Percentiles rank a stretch among this genome's conserved stretches.
Conservation (phyloP, 2,888 invertebrate genomes). For the Volucella inflata region DNA sequence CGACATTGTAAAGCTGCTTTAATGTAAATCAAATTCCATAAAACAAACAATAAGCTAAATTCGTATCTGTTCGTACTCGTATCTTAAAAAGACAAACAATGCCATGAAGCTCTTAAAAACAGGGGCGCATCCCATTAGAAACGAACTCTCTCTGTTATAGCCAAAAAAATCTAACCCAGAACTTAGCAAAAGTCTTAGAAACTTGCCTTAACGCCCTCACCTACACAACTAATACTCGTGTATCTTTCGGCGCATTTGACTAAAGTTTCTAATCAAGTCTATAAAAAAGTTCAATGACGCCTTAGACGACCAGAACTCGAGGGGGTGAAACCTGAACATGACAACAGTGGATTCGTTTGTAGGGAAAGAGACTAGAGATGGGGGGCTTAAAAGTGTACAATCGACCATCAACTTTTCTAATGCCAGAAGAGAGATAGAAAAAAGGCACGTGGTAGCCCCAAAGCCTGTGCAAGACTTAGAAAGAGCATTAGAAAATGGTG, state of each 20-base stretch:
- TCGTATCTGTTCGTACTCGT: neutral
- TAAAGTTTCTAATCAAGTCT: too few species aligned
- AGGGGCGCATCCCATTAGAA: slow-evolving; percentile 72
- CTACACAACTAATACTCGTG: too few species aligned
- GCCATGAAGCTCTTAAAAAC: slow-evolving; percentile 68
- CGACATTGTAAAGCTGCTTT: slow-evolving; percentile 50
- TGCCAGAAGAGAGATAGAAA: slow-evolving; percentile 14
- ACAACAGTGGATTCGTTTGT: neutral
- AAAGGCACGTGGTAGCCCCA: neutral
- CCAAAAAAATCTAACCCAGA: slow-evolving; percentile 14
- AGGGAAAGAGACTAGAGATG: neutral
- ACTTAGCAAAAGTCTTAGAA: slow-evolving; percentile 2
- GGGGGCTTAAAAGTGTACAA: slow-evolving; percentile 34
- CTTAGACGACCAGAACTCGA: neutral
- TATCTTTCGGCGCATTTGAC: too few species aligned
- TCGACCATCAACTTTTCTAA: slow-evolving; percentile 68
- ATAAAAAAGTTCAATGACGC: slow-evolving; percentile 28
- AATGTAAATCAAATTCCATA: slow-evolving; percentile 19
- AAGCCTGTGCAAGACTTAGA: slow-evolving; percentile 63
- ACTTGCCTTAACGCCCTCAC: neutral
- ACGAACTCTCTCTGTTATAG: slow-evolving; percentile 33
- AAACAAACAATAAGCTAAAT: neutral
- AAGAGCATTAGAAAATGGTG: slow-evolving; percentile 75
- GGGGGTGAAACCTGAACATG: neutral
- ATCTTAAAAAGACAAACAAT: slow-evolving; percentile 47